A percentile compares a stretch with the other conserved stretches of the same genome.
These are phyloP conservation scores for Zonitis immaculata DNA, from an alignment of 2,888 invertebrate genomes.

Conservation along the genomic window DNA sequence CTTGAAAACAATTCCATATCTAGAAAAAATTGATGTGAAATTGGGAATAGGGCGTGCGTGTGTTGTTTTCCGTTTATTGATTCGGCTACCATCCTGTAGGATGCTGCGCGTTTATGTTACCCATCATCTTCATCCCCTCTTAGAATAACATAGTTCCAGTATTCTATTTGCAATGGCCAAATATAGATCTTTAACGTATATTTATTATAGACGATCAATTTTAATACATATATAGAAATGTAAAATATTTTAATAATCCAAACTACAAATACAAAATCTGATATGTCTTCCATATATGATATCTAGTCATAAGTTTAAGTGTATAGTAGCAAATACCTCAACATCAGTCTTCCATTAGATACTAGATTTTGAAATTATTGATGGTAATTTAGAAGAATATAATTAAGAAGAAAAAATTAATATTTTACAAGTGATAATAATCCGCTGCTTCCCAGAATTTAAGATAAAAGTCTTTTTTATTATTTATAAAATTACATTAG, in stretches of 20 bases:
- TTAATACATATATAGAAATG: constrained; percentile 16
- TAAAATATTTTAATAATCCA: constrained; percentile 22
- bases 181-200: constrained; percentile 10
- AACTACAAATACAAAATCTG: constrained; percentile 46
- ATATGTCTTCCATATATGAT: constrained; percentile 52
- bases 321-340: constrained; percentile 4
- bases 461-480: neutral
- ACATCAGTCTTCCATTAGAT: constrained; percentile 3
- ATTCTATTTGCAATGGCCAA: constrained; percentile 6
- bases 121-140: constrained; percentile 19
- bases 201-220: constrained; percentile 1
- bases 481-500: neutral
- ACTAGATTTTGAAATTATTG: neutral
- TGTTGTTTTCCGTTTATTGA: constrained; percentile 18
- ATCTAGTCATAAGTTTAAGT: constrained; percentile 10
- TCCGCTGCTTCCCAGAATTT: constrained; percentile 16
- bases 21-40: neutral
- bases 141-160: constrained; percentile 1
- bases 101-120: constrained; percentile 36
- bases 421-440: constrained; percentile 16
- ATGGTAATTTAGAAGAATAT: neutral
- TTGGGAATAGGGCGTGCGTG: constrained; percentile 10
- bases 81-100: constrained; percentile 21
- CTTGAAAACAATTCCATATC: neutral
- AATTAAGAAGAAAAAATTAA: neutral